Conservation (phyloP, 2,888 invertebrate genomes). For the Serripes groenlandicus region DNA sequence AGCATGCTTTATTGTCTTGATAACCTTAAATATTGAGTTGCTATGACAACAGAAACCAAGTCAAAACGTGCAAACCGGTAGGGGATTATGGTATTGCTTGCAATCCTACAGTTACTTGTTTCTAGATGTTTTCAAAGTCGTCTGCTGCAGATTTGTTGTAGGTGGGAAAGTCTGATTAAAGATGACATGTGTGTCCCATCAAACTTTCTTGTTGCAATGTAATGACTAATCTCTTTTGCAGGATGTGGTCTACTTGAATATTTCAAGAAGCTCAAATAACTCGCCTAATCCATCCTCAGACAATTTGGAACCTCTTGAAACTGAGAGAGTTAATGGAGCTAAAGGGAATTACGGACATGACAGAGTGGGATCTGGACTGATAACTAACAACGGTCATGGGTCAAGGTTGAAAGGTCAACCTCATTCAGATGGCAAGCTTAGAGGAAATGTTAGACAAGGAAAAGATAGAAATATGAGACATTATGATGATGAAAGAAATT, state of each 20-base stretch:
- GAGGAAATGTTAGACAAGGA: slow-evolving; percentile 15
- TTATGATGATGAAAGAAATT: background rate
- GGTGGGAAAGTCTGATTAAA: no score
- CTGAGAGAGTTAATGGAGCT: slow-evolving; percentile 14
- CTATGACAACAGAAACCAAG: no score
- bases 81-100: no score
- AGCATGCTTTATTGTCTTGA: no score
- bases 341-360: slow-evolving; percentile 4
- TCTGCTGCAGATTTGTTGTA: no score
- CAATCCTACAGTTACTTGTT: no score
- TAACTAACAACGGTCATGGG: background rate
- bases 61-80: no score
- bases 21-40: no score
- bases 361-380: slow-evolving; percentile 13
- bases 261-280: slow-evolving; percentile 5
- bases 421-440: background rate
- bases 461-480: background rate
- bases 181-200: no score
- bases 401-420: background rate
- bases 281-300: slow-evolving; percentile 1
- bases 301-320: background rate
- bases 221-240: no score
- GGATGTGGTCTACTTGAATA: slow-evolving; percentile 37
- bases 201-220: no score
- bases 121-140: background rate